Conservation (phyloP, 2,888 invertebrate genomes). For the Omphaloscelis lunosa region DNA sequence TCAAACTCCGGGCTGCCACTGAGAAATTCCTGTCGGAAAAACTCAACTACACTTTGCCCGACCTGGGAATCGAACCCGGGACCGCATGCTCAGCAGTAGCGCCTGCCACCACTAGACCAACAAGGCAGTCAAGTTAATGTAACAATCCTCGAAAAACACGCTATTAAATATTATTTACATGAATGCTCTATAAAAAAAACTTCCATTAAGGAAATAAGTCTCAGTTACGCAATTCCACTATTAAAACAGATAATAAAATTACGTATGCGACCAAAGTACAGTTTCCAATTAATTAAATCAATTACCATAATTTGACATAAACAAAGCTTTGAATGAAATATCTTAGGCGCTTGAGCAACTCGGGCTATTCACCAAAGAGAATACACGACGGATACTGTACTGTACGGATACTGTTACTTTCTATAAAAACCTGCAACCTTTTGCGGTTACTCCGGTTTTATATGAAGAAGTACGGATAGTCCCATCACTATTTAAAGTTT, state of each 20-base stretch:
- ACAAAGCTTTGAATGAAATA: slow-evolving; percentile 57
- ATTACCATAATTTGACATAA: slow-evolving; percentile 60
- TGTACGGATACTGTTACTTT: slow-evolving; percentile 60
- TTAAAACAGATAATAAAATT: slow-evolving; percentile 33
- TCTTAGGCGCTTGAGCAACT: slow-evolving; percentile 42
- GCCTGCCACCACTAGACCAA: too few relatives aligned
- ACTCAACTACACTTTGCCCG: too few relatives aligned
- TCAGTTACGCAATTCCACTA: slow-evolving; percentile 18
- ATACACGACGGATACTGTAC: slow-evolving; percentile 43
- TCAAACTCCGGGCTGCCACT: too few relatives aligned
- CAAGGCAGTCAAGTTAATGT: too few relatives aligned
- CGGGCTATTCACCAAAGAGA: slow-evolving; percentile 38
- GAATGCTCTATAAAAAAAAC: too few relatives aligned
- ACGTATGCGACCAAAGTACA: slow-evolving; percentile 9
- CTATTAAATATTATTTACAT: not conserved
- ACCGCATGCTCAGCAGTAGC: too few relatives aligned
- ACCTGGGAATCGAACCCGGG: too few relatives aligned
- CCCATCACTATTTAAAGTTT: slow-evolving; percentile 13
- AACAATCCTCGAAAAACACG: not conserved
- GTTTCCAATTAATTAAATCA: slow-evolving; percentile 53
- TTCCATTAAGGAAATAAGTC: not conserved
- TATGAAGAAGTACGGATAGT: not conserved
- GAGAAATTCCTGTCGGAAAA: too few relatives aligned
- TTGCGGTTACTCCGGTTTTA: slow-evolving; percentile 37
- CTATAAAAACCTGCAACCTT: slow-evolving; percentile 42